Percentiles rank a stretch among this genome's conserved stretches.
Evolutionary conservation across 2,888 invertebrate genomes (phyloP).

Genomic region (Leptura quadrifasciata): DNA sequence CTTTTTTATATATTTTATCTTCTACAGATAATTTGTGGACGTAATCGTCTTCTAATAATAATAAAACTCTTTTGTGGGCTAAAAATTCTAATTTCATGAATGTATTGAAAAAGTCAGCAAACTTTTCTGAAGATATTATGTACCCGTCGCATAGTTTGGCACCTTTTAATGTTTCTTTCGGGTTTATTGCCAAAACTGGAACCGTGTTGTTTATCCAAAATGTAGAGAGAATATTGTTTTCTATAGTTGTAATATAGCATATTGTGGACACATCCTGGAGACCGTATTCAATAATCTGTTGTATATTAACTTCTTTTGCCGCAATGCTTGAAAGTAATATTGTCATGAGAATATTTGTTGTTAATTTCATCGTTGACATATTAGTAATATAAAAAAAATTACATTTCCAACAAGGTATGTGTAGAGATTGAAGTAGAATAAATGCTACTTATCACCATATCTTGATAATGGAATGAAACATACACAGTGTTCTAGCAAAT

Average conservation of each 20-base stretch:
- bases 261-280: neutral
- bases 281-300: conserved; percentile 8
- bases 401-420: neutral
- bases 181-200: conserved; percentile 1
- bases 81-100: conserved; percentile 1
- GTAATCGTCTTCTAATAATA: conserved; percentile 13
- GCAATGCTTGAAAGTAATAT: neutral
- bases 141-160: conserved; percentile 13
- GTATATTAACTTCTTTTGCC: neutral
- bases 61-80: conserved; percentile 4
- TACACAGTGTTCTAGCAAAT: neutral
- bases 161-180: neutral
- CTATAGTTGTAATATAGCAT: conserved; percentile 3
- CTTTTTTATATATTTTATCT: conserved; percentile 15
- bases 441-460: neutral
- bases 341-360: neutral
- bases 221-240: neutral
- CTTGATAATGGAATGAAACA: neutral
- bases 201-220: neutral
- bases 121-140: neutral
- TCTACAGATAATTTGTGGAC: too few species aligned
- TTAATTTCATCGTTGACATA: neutral
- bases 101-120: neutral
- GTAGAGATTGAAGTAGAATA: neutral
- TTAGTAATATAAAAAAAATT: neutral